Evolutionary conservation across 2,888 invertebrate genomes (phyloP).

Genomic region (Hoplodrina ambigua): DNA sequence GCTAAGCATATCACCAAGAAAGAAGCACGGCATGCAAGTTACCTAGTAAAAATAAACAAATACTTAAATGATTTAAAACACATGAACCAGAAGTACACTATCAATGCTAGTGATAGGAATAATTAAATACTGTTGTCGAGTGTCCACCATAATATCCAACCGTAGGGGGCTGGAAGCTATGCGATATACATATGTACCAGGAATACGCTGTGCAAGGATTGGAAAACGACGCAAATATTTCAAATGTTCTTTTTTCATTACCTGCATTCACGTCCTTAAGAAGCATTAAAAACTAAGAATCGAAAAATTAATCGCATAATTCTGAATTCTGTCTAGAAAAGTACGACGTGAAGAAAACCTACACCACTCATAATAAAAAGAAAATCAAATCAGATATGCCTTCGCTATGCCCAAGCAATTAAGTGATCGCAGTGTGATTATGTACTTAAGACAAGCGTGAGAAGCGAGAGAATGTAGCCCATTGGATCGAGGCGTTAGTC

Average conservation of each 20-base stretch:
- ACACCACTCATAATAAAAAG: constrained; percentile 23
- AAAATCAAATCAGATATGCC: constrained; percentile 37
- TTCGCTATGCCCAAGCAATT: constrained; percentile 46
- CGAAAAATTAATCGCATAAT: neutral
- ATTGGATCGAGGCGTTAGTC: constrained; percentile 47
- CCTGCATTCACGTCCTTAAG: neutral
- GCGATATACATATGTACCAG: neutral
- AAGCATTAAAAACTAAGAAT: neutral
- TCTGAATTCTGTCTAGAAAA: neutral
- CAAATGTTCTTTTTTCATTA: neutral
- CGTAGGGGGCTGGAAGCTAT: neutral
- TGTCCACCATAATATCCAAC: too few relatives aligned
- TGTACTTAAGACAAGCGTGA: constrained; percentile 60
- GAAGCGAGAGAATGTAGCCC: constrained; percentile 60
- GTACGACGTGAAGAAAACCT: neutral
- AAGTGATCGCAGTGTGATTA: constrained; percentile 56
- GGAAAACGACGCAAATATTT: neutral
- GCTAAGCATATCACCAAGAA: neutral
- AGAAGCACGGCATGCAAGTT: neutral
- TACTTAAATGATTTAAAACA: neutral
- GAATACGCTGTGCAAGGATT: neutral
- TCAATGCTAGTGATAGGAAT: too few relatives aligned
- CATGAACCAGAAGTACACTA: neutral
- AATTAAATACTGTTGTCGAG: neutral
- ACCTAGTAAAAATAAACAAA: neutral